phyloP scores from a whole-genome alignment of 2,113 vertebrate genomes.

The Phycodurus eques region DNA sequence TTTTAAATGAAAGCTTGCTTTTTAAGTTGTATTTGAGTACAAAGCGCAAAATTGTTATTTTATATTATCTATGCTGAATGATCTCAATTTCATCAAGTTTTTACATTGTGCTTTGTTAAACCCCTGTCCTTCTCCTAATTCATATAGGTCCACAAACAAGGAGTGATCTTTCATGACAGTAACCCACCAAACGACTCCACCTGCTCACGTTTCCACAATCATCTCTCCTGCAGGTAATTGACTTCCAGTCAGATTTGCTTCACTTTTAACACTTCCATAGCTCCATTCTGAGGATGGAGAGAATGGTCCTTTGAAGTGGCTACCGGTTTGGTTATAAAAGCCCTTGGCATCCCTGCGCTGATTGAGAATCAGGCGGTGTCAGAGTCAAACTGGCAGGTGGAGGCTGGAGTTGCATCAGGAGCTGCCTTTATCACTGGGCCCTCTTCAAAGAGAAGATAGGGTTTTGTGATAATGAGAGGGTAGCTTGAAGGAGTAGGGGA shows the following conservation, averaged over 20 bases:
- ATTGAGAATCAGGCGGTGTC: conserved; percentile 42
- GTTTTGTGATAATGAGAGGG: conserved; percentile 45
- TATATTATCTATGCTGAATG: neutral
- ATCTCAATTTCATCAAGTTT: neutral
- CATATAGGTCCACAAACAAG: conserved; percentile 3
- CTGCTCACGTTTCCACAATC: conserved; percentile 36
- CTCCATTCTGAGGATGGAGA: conserved; percentile 33
- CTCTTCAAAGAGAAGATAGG: conserved; percentile 44
- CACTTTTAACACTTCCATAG: conserved; percentile 44
- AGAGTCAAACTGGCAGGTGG: conserved; percentile 20
- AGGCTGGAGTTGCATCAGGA: conserved; percentile 11
- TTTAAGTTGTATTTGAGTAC: neutral
- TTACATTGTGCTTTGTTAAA: neutral
- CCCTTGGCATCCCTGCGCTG: conserved; percentile 13
- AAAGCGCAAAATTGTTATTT: neutral
- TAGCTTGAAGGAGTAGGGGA: conserved; percentile 6
- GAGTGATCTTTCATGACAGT: conserved; percentile 1
- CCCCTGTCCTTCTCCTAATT: neutral
- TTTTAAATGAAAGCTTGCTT: neutral
- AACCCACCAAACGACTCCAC: conserved; percentile 7
- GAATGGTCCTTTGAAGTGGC: conserved; percentile 48
- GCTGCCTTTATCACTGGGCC: conserved; percentile 21
- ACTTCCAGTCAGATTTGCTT: conserved; percentile 59
- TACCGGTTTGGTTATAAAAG: conserved; percentile 40
- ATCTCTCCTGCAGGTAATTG: conserved; percentile 57